Percentiles rank a stretch among this genome's conserved stretches.
Evolutionary conservation across 2,888 invertebrate genomes (phyloP).

Genomic region (Clostera curtula): DNA sequence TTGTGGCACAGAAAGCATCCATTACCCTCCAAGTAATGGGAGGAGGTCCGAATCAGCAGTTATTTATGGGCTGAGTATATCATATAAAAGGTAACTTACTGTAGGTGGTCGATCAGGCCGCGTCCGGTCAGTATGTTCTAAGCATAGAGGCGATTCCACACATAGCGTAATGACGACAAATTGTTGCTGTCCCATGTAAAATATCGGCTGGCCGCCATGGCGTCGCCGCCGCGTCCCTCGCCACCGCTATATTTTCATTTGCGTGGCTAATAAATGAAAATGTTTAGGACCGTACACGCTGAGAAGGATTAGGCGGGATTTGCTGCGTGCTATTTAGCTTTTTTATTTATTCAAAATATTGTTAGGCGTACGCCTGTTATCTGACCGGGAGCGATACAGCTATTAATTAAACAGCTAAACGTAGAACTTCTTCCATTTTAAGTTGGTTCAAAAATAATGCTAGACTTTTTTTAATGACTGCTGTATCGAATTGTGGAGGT

Average conservation of each 20-base stretch:
- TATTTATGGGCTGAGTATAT: too few relatives aligned
- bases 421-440: too few relatives aligned
- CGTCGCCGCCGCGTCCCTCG: neutral
- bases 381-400: too few relatives aligned
- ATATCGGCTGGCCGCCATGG: conserved; percentile 18
- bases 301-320: conserved; percentile 25
- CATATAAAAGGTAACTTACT: neutral
- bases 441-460: too few relatives aligned
- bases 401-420: too few relatives aligned
- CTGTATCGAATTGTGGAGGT: too few relatives aligned
- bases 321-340: neutral
- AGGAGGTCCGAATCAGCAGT: too few relatives aligned
- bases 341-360: neutral
- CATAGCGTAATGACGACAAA: conserved; percentile 35
- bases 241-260: conserved; percentile 21
- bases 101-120: neutral
- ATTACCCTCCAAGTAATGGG: too few relatives aligned
- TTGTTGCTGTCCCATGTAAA: conserved; percentile 27
- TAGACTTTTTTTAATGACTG: too few relatives aligned
- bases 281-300: conserved; percentile 22
- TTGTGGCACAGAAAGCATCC: too few relatives aligned
- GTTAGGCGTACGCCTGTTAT: too few relatives aligned
- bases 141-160: conserved; percentile 12
- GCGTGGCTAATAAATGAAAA: conserved; percentile 26
- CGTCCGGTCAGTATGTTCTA: neutral